Evolutionary conservation across 2,113 vertebrate genomes (phyloP), one percentile per base, ranked within the genome.

Genomic region (Candoia aspera): DNA sequence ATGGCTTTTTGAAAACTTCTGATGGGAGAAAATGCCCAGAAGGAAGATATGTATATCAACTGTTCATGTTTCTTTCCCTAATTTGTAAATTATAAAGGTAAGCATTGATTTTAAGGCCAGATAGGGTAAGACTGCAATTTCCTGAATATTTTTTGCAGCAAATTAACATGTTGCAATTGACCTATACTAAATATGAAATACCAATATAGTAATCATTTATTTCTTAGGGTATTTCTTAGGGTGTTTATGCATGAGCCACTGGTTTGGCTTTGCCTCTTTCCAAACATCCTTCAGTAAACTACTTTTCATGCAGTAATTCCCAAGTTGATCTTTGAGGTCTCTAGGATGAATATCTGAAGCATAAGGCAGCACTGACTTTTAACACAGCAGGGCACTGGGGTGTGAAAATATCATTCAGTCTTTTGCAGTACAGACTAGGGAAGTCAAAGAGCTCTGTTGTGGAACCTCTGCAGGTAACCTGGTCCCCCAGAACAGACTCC

Each of bases 61-160:
- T 91, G 9, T 89, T 83, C n/a, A 1, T 92, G 84, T 21, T 92
- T 94, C 84, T 93, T 95, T 95, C 84, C 85, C 92, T 53, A 83
- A 93, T 94, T 95, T 95, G 95, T 68, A 93, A 95, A 95, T 93
- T 84, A 91, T 90, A 64, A 54, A 96, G 91, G 93, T 91, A 68
- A 95, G 29, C 95, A 92, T 60, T 93, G 95, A 73, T 94, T 89
- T 94, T 89, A 92, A 97, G 95, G 79, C 94, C 54, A 95, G 92
- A 90, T 92, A 88, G 90, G 95, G 91, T 64, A 94, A 0, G 92
- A 87, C 95, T 46, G 93, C 37, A 24, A 91, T 55, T 64, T 15
- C 0, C 79, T 60, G 37, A 60, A 10, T 33, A n/a, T 90, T 84
- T 85, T 15, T 53, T 84, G 55, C 8, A 37, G 54, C n/a, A 90